phyloP scores from a whole-genome alignment of 2,113 vertebrate species.

The Nannospalax galili region DNA sequence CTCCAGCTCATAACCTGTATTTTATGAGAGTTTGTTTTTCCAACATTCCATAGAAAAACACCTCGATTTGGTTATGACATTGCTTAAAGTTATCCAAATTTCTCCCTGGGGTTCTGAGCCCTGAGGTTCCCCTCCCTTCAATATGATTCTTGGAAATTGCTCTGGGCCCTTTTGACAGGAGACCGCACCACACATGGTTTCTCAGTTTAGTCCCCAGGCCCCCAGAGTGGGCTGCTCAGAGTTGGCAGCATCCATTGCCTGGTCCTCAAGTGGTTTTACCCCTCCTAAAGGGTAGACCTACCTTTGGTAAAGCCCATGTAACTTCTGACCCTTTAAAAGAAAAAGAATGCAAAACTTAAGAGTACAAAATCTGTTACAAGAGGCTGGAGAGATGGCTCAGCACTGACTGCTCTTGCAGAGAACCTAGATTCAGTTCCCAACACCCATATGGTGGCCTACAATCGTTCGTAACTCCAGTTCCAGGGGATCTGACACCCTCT shows the following conservation, averaged over 20 bases:
- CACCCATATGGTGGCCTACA: no score
- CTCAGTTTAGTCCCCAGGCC: neutral
- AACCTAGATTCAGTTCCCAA: no score
- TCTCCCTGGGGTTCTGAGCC: neutral
- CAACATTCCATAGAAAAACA: neutral
- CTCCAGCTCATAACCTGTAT: neutral
- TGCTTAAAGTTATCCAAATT: neutral
- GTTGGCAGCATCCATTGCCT: no score
- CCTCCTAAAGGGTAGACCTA: neutral
- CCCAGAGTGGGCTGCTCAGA: neutral
- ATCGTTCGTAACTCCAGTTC: no score
- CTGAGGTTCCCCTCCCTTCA: no score
- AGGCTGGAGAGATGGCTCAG: no score
- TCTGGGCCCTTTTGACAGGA: neutral
- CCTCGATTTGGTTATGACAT: neutral
- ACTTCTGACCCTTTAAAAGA: neutral
- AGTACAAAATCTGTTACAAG: neutral
- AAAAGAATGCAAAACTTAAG: constrained; percentile 9
- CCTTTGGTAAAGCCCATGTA: neutral
- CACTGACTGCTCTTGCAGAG: no score
- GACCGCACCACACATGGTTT: neutral
- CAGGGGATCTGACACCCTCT: no score
- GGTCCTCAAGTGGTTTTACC: neutral
- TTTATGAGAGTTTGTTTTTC: neutral
- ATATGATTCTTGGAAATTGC: neutral